Conservation (phyloP, 92 coral and sea anemone species). For the Paramuricea clavata region DNA sequence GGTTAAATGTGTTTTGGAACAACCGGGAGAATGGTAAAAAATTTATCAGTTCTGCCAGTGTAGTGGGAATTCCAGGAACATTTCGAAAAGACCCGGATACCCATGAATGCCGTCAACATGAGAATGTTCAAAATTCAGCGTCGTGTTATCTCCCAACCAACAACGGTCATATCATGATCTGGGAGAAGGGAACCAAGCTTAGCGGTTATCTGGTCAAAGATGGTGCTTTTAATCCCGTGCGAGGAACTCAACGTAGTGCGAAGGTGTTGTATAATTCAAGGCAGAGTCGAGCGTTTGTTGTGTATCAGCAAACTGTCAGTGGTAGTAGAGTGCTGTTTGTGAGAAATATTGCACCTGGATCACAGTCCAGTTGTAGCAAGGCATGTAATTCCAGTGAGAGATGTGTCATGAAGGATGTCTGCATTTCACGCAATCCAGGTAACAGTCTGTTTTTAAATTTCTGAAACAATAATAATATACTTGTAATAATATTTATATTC, state of each 20-base stretch:
- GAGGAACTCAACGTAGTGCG: constrained; percentile 72
- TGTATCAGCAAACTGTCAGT: constrained; percentile 77
- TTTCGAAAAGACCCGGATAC: constrained; percentile 62
- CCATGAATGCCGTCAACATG: constrained; percentile 65
- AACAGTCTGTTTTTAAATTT: neutral
- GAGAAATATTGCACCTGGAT: constrained; percentile 69
- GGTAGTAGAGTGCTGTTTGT: constrained; percentile 69
- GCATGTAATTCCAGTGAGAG: constrained; percentile 65
- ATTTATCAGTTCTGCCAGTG: constrained; percentile 68
- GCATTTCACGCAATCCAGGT: constrained; percentile 67
- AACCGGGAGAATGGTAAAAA: constrained; percentile 73
- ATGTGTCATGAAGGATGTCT: constrained; percentile 83
- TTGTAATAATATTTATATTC: neutral
- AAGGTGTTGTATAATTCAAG: constrained; percentile 70
- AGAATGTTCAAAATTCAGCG: constrained; percentile 78
- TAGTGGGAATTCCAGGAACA: constrained; percentile 56
- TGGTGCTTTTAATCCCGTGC: constrained; percentile 66
- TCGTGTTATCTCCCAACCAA: constrained; percentile 74
- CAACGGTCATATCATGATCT: constrained; percentile 79
- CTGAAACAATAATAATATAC: constrained; percentile 1
- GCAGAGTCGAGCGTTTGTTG: constrained; percentile 70
- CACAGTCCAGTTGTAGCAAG: constrained; percentile 73
- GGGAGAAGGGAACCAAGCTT: constrained; percentile 80
- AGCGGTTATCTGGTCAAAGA: constrained; percentile 84
- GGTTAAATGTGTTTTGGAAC: constrained; percentile 94